Evolutionary conservation across 2,113 vertebrate genomes (phyloP), one percentile per base, ranked within the genome.

Genomic region (Anoura caudifer): DNA sequence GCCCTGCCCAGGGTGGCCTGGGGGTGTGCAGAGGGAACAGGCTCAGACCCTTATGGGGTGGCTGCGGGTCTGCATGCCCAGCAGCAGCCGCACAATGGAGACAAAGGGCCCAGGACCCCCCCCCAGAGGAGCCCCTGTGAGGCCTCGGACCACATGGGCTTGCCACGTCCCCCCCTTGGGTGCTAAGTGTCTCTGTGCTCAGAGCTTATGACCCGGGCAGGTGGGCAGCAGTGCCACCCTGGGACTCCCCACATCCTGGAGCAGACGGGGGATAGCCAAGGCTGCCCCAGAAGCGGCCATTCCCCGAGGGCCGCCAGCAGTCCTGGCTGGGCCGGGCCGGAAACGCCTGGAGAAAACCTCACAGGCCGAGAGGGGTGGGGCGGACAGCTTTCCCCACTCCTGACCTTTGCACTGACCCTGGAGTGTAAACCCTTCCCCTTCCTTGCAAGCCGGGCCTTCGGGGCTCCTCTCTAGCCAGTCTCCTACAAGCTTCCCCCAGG

Each of bases 361-460:
- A 28, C 1, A 28, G 26, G 2, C 20, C 8, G 7, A 1, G 1
- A 11, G 26, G 11, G 5, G 14, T 3, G 15, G 61, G 61, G 2
- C 65, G 61, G 26, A 3, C 2, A 8, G 12, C 26, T 22, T 17
- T 65, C 47, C 28, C 36, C 33, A 22, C 17, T 24, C 2, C 81
- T 1, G 22, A 10, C n/a, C 61, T 47, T 20, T 31, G 33, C 14
- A 41, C 69, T 15, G 41, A 31, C 41, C 72, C 90, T 47, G 36
- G 47, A 38, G 9, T 36, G 61, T 52, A 73, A 63, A 52, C 14
- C 26, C 54, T 26, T 50, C 22, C 15, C 31, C 6, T 20, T 70
- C 16, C 50, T 4, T 4, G 1, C 3, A 10, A 87, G n/a, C 63
- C 16, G 45, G 36, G 15, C 50, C 72, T 63, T 17, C 3, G 41